Conservation (phyloP, 2,113 vertebrate species). For the Ariopsis seemanni region DNA sequence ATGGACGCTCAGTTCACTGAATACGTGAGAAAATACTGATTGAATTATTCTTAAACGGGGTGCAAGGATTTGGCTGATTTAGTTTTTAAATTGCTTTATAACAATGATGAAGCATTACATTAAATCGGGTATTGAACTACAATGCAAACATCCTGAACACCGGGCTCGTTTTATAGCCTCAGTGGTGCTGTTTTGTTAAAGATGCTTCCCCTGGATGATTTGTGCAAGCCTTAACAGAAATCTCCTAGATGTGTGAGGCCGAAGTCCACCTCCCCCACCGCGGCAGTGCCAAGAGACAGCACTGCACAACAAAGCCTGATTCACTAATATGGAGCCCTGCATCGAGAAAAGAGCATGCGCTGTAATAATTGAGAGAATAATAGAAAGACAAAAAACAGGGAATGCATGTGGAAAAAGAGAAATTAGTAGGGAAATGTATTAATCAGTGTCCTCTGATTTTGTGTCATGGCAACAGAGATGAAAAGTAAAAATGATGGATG, state of each 20-base stretch:
- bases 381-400: neutral
- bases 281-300: constrained; percentile 9
- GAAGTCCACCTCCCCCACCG: constrained; percentile 26
- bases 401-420: neutral
- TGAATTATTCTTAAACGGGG: neutral
- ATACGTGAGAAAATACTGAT: constrained; percentile 21
- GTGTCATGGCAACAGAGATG: neutral
- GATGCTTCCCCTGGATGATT: neutral
- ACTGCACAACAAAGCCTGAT: constrained; percentile 38
- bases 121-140: neutral
- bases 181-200: constrained; percentile 4
- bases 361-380: constrained; percentile 2
- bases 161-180: neutral
- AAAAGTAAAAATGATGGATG: neutral
- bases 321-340: constrained; percentile 16
- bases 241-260: constrained; percentile 13
- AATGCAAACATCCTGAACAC: constrained; percentile 15
- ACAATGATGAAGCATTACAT: neutral
- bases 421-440: neutral
- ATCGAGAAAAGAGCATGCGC: constrained; percentile 4
- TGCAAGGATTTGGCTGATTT: neutral
- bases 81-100: neutral
- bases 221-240: constrained; percentile 15
- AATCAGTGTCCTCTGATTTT: neutral
- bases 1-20: neutral